Percentiles rank a stretch among this genome's conserved stretches.
These are phyloP conservation scores for Desoria tigrina DNA, from an alignment of 2,888 invertebrate genomes.

Conservation along the genomic window DNA sequence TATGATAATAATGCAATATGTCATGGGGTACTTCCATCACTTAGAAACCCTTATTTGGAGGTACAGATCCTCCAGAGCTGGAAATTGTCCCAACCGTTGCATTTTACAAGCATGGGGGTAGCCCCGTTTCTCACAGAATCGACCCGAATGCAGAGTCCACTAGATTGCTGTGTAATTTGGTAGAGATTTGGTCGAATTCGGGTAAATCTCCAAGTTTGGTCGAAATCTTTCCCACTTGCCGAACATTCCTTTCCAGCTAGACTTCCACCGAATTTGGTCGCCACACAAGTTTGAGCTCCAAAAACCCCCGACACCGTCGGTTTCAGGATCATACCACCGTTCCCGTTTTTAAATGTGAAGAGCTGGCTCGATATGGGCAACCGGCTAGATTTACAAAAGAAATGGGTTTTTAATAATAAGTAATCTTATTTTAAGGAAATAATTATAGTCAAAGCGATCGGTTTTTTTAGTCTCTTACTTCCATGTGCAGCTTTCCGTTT, in stretches of 20 bases:
- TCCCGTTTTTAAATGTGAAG: slow-evolving; percentile 39
- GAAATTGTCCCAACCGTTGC: slow-evolving; percentile 27
- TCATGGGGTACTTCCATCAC: no score
- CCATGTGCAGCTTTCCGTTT: slow-evolving; percentile 36
- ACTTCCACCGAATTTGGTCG: slow-evolving; percentile 23
- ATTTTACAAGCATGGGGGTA: slow-evolving; percentile 9
- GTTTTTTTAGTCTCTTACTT: slow-evolving; percentile 31
- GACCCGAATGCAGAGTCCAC: slow-evolving; percentile 31
- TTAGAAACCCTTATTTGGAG: slow-evolving; percentile 20
- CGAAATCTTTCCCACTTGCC: slow-evolving; percentile 24
- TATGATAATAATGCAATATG: no score
- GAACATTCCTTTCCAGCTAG: slow-evolving; percentile 25
- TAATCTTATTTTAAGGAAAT: neutral
- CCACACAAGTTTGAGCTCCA: slow-evolving; percentile 31
- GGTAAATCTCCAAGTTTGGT: slow-evolving; percentile 35
- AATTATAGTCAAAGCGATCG: no score
- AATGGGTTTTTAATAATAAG: neutral
- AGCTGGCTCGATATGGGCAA: slow-evolving; percentile 40
- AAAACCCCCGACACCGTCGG: slow-evolving; percentile 30
- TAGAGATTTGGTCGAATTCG: slow-evolving; percentile 26
- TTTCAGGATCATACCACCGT: slow-evolving; percentile 32
- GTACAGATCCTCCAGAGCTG: slow-evolving; percentile 42
- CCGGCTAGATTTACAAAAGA: slow-evolving; percentile 27
- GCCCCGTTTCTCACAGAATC: slow-evolving; percentile 20
- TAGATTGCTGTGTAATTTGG: slow-evolving; percentile 36